Evolutionary conservation across 53 echinoderm and acorn worm species (phyloP).

Genomic region (Temnopleurus reevesii): DNA sequence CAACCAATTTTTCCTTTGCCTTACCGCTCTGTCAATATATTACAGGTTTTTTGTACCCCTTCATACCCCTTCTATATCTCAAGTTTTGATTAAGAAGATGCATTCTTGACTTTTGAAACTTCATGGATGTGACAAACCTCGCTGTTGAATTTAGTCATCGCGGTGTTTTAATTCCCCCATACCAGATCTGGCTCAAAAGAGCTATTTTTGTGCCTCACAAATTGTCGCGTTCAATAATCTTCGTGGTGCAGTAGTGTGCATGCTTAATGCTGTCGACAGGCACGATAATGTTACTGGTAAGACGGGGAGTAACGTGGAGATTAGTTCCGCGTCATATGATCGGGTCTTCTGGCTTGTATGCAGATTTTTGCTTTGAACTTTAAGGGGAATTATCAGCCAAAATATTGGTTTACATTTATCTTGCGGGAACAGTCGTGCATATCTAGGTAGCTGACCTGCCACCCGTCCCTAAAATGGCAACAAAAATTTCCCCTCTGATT

Average conservation of each 20-base stretch:
- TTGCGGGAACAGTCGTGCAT: no score
- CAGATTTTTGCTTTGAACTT: neutral
- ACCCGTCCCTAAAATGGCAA: no score
- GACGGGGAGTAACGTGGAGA: neutral
- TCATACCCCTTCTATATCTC: no score
- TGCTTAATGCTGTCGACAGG: neutral
- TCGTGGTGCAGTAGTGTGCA: neutral
- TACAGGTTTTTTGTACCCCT: no score
- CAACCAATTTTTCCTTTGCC: no score
- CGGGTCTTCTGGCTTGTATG: neutral
- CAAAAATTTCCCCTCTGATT: no score
- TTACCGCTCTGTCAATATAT: no score
- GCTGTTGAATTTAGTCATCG: neutral
- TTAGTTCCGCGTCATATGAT: neutral
- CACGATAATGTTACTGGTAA: neutral
- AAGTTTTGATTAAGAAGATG: no score
- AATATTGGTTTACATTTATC: no score
- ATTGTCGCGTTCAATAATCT: neutral
- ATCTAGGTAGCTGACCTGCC: no score
- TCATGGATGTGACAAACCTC: neutral
- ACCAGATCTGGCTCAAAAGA: neutral
- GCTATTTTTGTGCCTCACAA: neutral
- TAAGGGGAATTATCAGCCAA: no score
- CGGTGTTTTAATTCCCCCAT: neutral
- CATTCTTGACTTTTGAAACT: no score